These are phyloP conservation scores for Folsomia manolachei DNA, from an alignment of 2,888 invertebrate genomes.

Conservation along the genomic window DNA sequence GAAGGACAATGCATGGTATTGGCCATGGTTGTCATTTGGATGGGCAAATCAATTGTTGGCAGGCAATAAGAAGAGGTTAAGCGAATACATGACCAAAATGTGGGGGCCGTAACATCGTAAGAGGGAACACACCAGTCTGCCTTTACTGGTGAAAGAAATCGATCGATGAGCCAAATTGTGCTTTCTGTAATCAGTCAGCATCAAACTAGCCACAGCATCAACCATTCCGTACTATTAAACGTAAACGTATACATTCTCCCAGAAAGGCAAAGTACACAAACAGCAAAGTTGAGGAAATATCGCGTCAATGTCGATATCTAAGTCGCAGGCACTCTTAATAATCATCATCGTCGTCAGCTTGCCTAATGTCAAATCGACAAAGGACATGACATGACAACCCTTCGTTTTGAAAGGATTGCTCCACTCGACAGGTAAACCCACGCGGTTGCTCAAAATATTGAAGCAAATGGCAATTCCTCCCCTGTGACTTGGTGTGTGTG, in stretches of 20 bases:
- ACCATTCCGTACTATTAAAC: neutral
- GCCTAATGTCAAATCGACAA: no score
- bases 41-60: neutral
- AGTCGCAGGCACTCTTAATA: neutral
- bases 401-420: no score
- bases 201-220: neutral
- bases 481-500: constrained; percentile 12
- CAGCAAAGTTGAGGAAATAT: no score
- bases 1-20: neutral
- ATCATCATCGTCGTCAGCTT: neutral
- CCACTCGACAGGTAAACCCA: no score
- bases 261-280: no score
- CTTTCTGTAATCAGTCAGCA: neutral
- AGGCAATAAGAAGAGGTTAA: neutral
- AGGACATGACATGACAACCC: no score
- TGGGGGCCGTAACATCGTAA: neutral
- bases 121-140: no score
- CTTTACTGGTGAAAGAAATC: neutral
- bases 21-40: neutral
- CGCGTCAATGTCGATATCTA: no score
- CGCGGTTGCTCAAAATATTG: no score
- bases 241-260: no score
- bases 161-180: neutral
- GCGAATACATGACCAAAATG: neutral
- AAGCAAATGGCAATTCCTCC: no score